Percentiles rank a stretch among this genome's conserved stretches.
These are phyloP conservation scores for Orbicella faveolata DNA, from an alignment of 64 coral and sea anemone genomes.

Conservation along the genomic window DNA sequence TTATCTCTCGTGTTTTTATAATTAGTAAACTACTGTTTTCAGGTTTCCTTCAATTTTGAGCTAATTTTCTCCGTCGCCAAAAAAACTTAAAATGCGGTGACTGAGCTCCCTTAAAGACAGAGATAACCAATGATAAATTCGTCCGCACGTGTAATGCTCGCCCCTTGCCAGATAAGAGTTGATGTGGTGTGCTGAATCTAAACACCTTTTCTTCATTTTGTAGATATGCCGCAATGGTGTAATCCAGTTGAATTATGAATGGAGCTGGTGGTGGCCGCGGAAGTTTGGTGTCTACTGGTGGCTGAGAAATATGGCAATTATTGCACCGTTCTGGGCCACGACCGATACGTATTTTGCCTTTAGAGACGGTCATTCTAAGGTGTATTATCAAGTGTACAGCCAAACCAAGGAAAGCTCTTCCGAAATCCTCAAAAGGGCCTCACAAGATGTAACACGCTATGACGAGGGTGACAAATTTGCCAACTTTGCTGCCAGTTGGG, in stretches of 20 bases:
- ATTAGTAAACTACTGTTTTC: too few species aligned
- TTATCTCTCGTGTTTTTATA: too few species aligned
- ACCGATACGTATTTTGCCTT: not conserved
- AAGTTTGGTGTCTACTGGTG: constrained; percentile 1
- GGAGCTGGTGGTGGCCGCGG: not conserved
- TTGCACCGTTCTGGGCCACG: not conserved
- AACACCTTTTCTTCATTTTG: not conserved
- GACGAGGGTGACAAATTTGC: not conserved
- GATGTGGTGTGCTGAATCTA: not conserved
- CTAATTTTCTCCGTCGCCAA: too few species aligned
- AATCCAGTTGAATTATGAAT: not conserved
- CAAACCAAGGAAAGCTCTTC: not conserved
- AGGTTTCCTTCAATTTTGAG: too few species aligned
- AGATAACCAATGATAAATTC: too few species aligned
- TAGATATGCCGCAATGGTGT: not conserved
- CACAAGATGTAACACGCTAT: not conserved
- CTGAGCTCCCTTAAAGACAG: too few species aligned
- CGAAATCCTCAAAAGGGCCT: not conserved
- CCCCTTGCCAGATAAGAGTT: not conserved
- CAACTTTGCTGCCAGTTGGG: not conserved
- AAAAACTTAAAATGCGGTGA: too few species aligned
- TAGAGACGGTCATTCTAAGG: not conserved
- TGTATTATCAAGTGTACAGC: not conserved
- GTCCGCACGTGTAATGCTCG: not conserved
- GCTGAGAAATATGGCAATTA: not conserved